These are phyloP conservation scores for Sitophilus oryzae DNA, from an alignment of 1,140 invertebrate genomes.

Conservation along the genomic window DNA sequence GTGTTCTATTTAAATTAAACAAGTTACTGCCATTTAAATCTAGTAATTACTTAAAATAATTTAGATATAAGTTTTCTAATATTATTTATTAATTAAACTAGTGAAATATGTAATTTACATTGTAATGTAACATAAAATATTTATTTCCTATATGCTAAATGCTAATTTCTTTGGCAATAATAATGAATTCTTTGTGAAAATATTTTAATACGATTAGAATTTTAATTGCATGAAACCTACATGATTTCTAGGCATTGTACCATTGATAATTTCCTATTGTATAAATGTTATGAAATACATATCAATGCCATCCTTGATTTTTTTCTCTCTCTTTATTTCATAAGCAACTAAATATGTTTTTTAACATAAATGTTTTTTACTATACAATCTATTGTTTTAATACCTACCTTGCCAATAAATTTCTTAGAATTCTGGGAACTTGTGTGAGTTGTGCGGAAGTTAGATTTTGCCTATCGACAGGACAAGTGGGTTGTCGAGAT, in stretches of 20 bases:
- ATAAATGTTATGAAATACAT: neutral
- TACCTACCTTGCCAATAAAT: slow-evolving; percentile 71
- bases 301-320: neutral
- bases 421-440: slow-evolving; percentile 86
- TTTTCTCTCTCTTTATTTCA: no score
- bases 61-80: no score
- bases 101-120: no score
- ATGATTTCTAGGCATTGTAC: neutral
- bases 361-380: no score
- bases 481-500: slow-evolving; percentile 84
- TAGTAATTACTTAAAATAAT: no score
- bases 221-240: neutral
- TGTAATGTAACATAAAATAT: neutral
- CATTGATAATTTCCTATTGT: neutral
- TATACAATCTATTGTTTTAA: no score
- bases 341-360: neutral
- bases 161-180: neutral
- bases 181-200: neutral
- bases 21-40: no score
- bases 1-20: no score
- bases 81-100: no score
- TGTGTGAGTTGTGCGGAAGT: slow-evolving; percentile 80
- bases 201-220: neutral
- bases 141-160: neutral
- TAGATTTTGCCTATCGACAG: slow-evolving; percentile 83